A percentile compares a stretch with the other conserved stretches of the same genome.
Conservation (phyloP, 2,113 vertebrate species). For the Condylura cristata region DNA sequence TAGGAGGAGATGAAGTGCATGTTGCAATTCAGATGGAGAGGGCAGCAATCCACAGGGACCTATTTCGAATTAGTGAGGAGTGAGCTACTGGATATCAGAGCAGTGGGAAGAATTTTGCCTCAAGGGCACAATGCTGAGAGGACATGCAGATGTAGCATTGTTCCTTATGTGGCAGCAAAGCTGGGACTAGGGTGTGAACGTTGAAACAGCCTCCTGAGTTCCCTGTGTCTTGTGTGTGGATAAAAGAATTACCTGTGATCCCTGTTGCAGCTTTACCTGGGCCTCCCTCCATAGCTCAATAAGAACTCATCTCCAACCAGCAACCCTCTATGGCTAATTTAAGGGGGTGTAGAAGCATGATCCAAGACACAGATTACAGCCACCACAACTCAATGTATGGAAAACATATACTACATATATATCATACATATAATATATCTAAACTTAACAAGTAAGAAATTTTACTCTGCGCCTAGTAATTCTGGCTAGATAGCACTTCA, state of each 20-base stretch:
- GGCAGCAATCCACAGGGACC: constrained; percentile 32
- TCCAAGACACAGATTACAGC: not conserved
- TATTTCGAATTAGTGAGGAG: constrained; percentile 62
- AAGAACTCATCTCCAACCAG: not conserved
- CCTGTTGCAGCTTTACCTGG: not conserved
- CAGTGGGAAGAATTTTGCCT: constrained; percentile 32
- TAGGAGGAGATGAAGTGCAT: constrained; percentile 53
- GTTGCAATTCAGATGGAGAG: constrained; percentile 47
- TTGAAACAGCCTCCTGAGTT: not conserved
- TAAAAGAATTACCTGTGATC: not conserved
- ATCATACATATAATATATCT: too few species aligned
- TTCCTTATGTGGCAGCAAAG: not conserved
- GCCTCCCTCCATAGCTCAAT: not conserved
- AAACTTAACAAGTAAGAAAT: constrained; percentile 6
- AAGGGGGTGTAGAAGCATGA: not conserved
- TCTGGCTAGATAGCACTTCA: constrained; percentile 28
- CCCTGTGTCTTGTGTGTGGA: fast-evolving
- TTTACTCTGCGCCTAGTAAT: constrained; percentile 50
- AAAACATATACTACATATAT: too few species aligned
- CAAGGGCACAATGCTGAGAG: constrained; percentile 54
- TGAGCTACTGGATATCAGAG: constrained; percentile 16
- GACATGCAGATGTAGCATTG: not conserved
- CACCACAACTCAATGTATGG: not conserved
- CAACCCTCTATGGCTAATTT: not conserved
- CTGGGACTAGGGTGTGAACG: not conserved